Evolutionary conservation across 2,888 invertebrate species (phyloP).

Genomic region (Argyra leucocephala): DNA sequence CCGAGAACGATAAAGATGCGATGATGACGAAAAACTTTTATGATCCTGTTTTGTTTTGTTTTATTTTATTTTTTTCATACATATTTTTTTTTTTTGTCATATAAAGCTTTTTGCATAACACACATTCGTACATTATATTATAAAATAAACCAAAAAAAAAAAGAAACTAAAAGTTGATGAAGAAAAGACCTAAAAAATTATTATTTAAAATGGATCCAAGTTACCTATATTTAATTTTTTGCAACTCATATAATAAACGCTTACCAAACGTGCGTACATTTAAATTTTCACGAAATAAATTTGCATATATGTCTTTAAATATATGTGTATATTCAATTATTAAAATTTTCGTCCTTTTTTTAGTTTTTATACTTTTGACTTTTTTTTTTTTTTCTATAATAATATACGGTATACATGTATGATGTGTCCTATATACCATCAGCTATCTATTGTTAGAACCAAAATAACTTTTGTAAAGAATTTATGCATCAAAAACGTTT

Average conservation of each 20-base stretch:
- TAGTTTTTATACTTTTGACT: background rate
- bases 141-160: background rate
- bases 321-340: background rate
- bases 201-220: background rate
- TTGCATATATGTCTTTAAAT: background rate
- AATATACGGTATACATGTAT: background rate
- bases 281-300: background rate
- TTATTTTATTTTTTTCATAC: background rate
- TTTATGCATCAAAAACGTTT: conserved; percentile 1
- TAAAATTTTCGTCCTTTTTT: background rate
- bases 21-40: conserved; percentile 1
- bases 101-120: background rate
- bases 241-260: background rate
- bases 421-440: background rate
- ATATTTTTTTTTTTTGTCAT: too few species aligned
- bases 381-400: background rate
- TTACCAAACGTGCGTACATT: background rate
- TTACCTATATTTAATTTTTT: background rate
- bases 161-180: background rate
- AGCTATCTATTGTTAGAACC: background rate
- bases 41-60: background rate
- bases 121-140: background rate
- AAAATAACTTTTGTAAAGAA: conserved; percentile 2
- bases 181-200: background rate
- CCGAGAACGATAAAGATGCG: background rate